These are phyloP conservation scores for Lysiphlebus fabarum DNA, from an alignment of 1,140 invertebrate genomes.

Conservation along the genomic window DNA sequence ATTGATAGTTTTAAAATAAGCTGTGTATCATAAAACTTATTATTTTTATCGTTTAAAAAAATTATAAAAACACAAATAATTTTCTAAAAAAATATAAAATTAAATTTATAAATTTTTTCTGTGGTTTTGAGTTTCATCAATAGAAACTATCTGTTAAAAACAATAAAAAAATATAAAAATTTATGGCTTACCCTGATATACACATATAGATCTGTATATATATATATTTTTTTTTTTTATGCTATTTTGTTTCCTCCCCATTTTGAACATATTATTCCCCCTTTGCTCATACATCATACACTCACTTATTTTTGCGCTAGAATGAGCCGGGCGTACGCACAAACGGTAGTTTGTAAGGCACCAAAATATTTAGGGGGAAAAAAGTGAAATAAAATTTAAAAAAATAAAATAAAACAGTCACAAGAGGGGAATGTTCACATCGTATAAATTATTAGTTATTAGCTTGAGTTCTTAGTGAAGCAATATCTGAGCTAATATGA, in stretches of 20 bases:
- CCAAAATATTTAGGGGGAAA: neutral
- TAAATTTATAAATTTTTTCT: no score
- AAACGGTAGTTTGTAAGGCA: conserved; percentile 11
- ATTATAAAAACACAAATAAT: no score
- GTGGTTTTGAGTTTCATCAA: no score
- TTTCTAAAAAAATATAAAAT: no score
- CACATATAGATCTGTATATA: no score
- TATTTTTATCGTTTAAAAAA: no score
- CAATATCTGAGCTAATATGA: conserved; percentile 48
- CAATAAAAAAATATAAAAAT: no score
- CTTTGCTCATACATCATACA: conserved; percentile 44
- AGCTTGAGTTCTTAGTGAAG: conserved; percentile 40
- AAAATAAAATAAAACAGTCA: conserved; percentile 18
- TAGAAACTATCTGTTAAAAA: no score
- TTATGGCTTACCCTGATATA: conserved; percentile 4
- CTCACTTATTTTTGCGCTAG: conserved; percentile 49
- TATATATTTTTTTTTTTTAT: conserved; percentile 35
- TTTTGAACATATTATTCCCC: conserved; percentile 39
- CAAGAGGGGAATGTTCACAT: conserved; percentile 28
- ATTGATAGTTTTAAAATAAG: no score
- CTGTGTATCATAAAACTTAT: no score
- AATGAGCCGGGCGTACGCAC: conserved; percentile 38
- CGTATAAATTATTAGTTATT: conserved; percentile 48
- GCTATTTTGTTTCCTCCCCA: conserved; percentile 36
- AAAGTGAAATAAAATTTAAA: neutral